Percentiles rank a stretch among this genome's conserved stretches.
Conservation (phyloP, 2,888 invertebrate genomes). For the Papilio gigon region DNA sequence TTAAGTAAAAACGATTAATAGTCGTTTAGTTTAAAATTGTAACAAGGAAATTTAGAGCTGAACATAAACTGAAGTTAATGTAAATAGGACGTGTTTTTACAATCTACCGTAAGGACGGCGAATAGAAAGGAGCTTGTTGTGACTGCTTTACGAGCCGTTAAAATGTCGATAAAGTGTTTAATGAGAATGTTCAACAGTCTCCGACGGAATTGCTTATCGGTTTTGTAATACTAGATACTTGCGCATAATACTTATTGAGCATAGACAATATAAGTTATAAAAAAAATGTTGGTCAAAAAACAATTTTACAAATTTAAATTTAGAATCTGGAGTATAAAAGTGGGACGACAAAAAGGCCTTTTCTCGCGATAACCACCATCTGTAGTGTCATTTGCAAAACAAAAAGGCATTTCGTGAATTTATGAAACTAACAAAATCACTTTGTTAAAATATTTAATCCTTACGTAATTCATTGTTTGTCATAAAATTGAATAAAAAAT, state of each 20-base stretch:
- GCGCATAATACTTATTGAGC: neutral
- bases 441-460: no score
- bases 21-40: constrained; percentile 18
- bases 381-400: no score
- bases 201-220: constrained; percentile 50
- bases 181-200: constrained; percentile 68
- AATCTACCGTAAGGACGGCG: constrained; percentile 53
- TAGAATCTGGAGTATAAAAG: no score
- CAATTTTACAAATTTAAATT: no score
- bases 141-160: constrained; percentile 72
- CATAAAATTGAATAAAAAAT: neutral
- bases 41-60: constrained; percentile 30
- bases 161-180: constrained; percentile 72
- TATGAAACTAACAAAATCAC: no score
- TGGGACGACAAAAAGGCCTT: no score
- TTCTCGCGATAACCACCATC: no score
- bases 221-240: constrained; percentile 39
- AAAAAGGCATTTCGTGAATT: no score
- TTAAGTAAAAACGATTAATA: constrained; percentile 3
- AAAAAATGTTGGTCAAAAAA: neutral
- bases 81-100: constrained; percentile 44
- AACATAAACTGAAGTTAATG: constrained; percentile 37
- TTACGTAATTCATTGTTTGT: neutral
- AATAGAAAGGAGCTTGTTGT: constrained; percentile 63
- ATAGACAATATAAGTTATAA: no score